Evolutionary conservation across 2,113 vertebrate species (phyloP), one percentile per base, ranked within the genome.

Genomic region (Casuarius casuarius): DNA sequence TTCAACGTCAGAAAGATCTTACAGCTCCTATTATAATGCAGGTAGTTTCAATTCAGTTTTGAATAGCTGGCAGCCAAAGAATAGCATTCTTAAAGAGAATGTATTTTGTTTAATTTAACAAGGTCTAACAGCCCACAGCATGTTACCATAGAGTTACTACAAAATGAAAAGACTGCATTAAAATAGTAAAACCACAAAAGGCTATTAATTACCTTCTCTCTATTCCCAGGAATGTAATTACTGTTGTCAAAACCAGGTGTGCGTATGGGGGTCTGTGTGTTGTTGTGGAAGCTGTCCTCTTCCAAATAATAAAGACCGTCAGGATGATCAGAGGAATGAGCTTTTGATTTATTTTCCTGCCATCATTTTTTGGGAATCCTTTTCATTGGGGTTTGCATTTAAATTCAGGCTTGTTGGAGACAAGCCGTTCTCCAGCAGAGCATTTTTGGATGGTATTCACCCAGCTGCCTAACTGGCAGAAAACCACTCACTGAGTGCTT

Each of bases 41-140:
- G 90, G 95, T 85, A 96, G 95, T 71, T 93, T 95, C 95, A 89
- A 92, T 96, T 97, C 84, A 8, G 71, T 77, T 94, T 88, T 95
- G 91, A 97, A 95, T 95, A 97, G 95, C 95, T 97, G 92, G 94
- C 96, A 97, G 91, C 90, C 83, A 86, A 91, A 96, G 94, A 97
- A 97, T 94, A 95, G 81, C 91, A 93, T 94, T 89, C 89, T 91
- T 95, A 81, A 97, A 97, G 92, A 80, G 95, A 92, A 59, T 77
- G 86, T 89, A 93, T 96, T 97, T 96, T 96, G 94, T 90, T 97
- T 98, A 97, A 97, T 96, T 96, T 97, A 97, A 96, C 96, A 95
- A 94, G 94, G 95, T 92, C 94, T 94, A 96, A 94, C 92, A 96
- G 96, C 94, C 94, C 93, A 89, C 95, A 97, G 94, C 95, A 35